Conservation (phyloP, 2,888 invertebrate species). For the Oegoconia quadripuncta region DNA sequence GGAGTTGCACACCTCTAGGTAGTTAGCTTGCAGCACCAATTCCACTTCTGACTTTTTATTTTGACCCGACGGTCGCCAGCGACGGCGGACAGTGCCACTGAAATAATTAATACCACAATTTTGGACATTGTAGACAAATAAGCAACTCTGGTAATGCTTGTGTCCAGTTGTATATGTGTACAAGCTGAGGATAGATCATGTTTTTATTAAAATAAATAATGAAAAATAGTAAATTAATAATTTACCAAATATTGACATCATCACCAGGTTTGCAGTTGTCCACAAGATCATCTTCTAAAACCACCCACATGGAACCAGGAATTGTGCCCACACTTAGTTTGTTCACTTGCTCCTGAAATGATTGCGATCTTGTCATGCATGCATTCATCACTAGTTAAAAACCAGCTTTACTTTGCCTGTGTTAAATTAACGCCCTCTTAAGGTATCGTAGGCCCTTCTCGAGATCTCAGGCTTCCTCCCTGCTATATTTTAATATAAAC, state of each 20-base stretch:
- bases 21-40: conserved; percentile 84
- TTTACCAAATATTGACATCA: conserved; percentile 89
- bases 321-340: conserved; percentile 85
- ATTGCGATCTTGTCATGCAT: background rate
- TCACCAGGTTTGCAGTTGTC: conserved; percentile 94
- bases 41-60: conserved; percentile 84
- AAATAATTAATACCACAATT: too few relatives aligned
- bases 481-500: too few relatives aligned
- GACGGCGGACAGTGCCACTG: conserved; percentile 87
- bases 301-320: conserved; percentile 87
- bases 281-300: conserved; percentile 91
- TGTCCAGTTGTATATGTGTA: too few relatives aligned
- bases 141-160: too few relatives aligned
- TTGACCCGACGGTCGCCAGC: conserved; percentile 82
- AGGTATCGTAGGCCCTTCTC: too few relatives aligned
- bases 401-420: too few relatives aligned
- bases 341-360: conserved; percentile 85
- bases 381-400: background rate
- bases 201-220: too few relatives aligned
- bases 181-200: too few relatives aligned
- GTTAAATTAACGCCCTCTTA: too few relatives aligned
- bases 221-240: conserved; percentile 2
- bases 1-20: conserved; percentile 82
- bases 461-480: too few relatives aligned
- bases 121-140: conserved; percentile 2